phyloP scores from a whole-genome alignment of 2,113 vertebrate species.

The Danionella cerebrum region DNA sequence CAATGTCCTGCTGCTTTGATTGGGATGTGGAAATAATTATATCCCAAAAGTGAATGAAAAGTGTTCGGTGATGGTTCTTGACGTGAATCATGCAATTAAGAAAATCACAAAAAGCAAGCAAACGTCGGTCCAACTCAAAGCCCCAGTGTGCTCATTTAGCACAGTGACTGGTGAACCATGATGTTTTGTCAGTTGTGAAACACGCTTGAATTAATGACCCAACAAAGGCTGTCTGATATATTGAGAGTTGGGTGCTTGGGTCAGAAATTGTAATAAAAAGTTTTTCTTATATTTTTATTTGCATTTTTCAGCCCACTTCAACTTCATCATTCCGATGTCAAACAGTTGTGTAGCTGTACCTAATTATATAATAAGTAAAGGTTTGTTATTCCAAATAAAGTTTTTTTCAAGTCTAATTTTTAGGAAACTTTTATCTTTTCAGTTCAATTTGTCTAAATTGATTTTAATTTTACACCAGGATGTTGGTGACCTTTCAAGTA shows the following conservation, averaged over 20 bases:
- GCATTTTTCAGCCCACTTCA: no score
- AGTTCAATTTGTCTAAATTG: no score
- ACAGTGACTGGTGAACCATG: slow-evolving; percentile 6
- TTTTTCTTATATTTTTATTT: no score
- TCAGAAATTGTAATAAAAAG: not conserved
- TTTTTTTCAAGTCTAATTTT: no score
- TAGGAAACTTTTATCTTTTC: no score
- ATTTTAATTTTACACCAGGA: no score
- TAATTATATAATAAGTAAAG: no score
- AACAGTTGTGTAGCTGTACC: no score
- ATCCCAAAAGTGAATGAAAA: not conserved
- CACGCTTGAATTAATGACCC: slow-evolving; percentile 19
- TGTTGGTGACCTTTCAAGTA: no score
- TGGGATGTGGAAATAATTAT: slow-evolving; percentile 7
- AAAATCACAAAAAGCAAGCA: slow-evolving; percentile 8
- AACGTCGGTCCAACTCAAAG: not conserved
- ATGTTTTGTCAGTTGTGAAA: not conserved
- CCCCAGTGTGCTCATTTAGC: slow-evolving; percentile 16
- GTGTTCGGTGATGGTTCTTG: not conserved
- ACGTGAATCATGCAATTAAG: not conserved
- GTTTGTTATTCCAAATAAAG: no score
- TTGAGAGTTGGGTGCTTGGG: not conserved
- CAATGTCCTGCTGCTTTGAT: not conserved
- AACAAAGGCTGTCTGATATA: not conserved
- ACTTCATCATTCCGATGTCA: no score